Percentiles rank a stretch among this genome's conserved stretches.
phyloP scores from a whole-genome alignment of 2,113 vertebrate species.

The Fregata magnificens region DNA sequence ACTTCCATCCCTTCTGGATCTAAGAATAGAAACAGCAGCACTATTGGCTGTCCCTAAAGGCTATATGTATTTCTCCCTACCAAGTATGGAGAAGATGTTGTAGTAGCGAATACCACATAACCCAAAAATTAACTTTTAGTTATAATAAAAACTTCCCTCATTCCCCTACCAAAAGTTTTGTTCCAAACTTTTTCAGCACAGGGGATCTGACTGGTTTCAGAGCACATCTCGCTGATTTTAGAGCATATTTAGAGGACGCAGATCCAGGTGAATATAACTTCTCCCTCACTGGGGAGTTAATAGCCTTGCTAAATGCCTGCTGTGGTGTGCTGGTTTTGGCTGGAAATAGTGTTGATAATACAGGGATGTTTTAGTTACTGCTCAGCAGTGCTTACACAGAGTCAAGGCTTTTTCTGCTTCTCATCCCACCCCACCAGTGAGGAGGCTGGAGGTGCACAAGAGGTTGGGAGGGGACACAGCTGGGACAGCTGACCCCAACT shows the following conservation, averaged over 20 bases:
- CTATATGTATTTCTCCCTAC: background rate
- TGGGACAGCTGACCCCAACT: no score
- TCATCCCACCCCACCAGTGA: no score
- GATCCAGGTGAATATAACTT: background rate
- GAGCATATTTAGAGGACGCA: background rate
- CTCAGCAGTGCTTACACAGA: no score
- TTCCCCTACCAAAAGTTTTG: background rate
- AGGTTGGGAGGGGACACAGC: no score
- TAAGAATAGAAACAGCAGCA: background rate
- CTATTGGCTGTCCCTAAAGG: background rate
- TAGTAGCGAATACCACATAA: background rate
- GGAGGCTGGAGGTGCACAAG: no score
- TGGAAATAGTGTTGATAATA: no score
- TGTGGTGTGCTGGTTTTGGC: background rate
- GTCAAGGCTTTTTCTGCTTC: no score
- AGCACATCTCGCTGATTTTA: background rate
- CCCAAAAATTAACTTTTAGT: background rate
- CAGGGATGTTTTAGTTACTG: no score
- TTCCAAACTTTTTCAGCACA: background rate
- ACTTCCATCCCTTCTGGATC: background rate
- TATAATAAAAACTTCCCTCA: background rate
- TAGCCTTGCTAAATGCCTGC: background rate
- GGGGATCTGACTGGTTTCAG: background rate
- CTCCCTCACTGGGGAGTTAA: background rate
- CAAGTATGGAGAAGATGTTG: background rate